These are phyloP conservation scores for Cynodonichthys magdalenae DNA, from an alignment of 2,797 vertebrate species.

Conservation along the genomic window DNA sequence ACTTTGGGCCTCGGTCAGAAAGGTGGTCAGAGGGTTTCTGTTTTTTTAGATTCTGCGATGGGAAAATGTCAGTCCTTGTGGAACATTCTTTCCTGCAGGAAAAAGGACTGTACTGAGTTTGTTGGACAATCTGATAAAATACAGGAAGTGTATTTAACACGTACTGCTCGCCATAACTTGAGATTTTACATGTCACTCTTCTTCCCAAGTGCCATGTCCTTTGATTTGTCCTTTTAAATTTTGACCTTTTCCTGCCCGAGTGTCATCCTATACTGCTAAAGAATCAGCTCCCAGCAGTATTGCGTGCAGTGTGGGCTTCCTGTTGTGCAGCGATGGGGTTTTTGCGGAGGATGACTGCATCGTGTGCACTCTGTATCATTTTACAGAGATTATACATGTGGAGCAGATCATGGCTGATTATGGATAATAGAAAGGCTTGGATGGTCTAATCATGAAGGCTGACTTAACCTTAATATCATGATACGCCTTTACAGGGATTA, in stretches of 20 bases:
- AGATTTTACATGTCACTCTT: conserved; percentile 19
- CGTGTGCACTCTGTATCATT: conserved; percentile 39
- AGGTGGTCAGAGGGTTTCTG: too few relatives aligned
- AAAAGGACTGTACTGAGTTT: neutral
- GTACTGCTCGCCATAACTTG: conserved; percentile 13
- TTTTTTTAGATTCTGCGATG: conserved; percentile 21
- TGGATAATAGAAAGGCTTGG: conserved; percentile 58
- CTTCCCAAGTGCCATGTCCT: conserved; percentile 27
- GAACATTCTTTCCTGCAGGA: neutral
- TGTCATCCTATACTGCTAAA: conserved; percentile 29
- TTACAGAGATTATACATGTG: conserved; percentile 56
- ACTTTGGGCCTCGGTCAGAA: too few relatives aligned
- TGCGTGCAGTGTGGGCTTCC: conserved; percentile 36
- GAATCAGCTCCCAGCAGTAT: conserved; percentile 40
- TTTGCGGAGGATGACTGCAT: conserved; percentile 18
- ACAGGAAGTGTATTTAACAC: conserved; percentile 17
- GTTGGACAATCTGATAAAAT: conserved; percentile 13
- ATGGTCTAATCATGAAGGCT: conserved; percentile 60
- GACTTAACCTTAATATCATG: conserved; percentile 73
- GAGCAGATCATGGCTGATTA: conserved; percentile 56
- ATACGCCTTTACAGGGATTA: conserved; percentile 55
- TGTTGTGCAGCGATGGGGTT: conserved; percentile 40
- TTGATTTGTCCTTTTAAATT: conserved; percentile 14
- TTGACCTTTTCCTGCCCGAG: conserved; percentile 45
- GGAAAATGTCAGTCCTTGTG: conserved; percentile 13